These are phyloP conservation scores for Aspidiotus destructor DNA, from an alignment of 2,888 invertebrate genomes.

Conservation along the genomic window DNA sequence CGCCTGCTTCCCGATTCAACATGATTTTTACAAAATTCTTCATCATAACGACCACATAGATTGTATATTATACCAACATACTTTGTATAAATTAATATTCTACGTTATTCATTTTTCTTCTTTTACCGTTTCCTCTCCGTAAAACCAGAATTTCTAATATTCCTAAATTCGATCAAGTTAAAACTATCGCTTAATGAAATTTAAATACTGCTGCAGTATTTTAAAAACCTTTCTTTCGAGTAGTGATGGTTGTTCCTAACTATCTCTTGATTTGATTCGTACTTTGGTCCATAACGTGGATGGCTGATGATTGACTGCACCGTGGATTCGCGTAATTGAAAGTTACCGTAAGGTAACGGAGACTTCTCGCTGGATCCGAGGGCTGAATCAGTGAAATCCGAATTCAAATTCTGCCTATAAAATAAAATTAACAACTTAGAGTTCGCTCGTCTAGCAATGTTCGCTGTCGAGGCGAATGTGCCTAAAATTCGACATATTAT, in stretches of 20 bases:
- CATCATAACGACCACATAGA: no score
- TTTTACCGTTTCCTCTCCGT: no score
- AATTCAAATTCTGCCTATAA: slow-evolving; percentile 82
- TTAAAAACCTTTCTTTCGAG: slow-evolving; percentile 31
- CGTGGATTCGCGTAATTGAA: slow-evolving; percentile 83
- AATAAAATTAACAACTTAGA: slow-evolving; percentile 10
- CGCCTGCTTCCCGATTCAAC: no score
- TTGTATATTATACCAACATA: no score
- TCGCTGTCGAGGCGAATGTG: no score
- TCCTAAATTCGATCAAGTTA: no score
- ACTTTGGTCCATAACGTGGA: slow-evolving; percentile 83
- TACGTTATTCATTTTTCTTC: no score
- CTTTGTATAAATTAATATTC: no score
- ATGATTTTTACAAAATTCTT: no score
- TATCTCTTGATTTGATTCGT: slow-evolving; percentile 42
- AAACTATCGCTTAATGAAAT: no score
- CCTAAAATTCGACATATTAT: no score
- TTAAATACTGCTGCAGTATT: slow-evolving; percentile 20
- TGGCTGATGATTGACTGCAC: slow-evolving; percentile 83
- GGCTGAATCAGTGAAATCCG: slow-evolving; percentile 90
- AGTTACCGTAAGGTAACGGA: slow-evolving; percentile 86
- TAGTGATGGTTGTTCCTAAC: slow-evolving; percentile 25
- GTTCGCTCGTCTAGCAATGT: background rate
- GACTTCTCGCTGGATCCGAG: slow-evolving; percentile 86
- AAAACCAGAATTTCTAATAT: no score